Percentiles rank a stretch among this genome's conserved stretches.
Evolutionary conservation across 2,797 vertebrate genomes (phyloP).

Genomic region (Neopelma chrysocephalum): DNA sequence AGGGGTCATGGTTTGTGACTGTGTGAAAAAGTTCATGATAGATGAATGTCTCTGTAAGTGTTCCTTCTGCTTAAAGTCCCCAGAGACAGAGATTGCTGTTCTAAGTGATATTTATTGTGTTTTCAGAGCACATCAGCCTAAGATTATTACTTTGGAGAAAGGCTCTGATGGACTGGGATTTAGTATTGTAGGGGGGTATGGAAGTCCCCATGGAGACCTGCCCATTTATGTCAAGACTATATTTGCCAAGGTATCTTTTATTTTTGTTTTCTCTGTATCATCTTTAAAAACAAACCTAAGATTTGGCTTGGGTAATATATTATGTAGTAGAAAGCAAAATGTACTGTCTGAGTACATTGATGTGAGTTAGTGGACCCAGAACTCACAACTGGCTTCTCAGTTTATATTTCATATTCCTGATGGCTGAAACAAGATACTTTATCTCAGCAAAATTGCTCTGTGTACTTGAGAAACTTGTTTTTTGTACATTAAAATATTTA

Average conservation of each 20-base stretch:
- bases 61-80: slow-evolving; percentile 58
- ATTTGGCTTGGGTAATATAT: slow-evolving; percentile 36
- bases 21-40: neutral
- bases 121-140: slow-evolving; percentile 85
- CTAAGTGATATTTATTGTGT: slow-evolving; percentile 73
- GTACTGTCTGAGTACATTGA: neutral
- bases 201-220: slow-evolving; percentile 94
- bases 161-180: slow-evolving; percentile 93
- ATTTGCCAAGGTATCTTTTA: slow-evolving; percentile 89
- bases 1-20: neutral
- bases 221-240: slow-evolving; percentile 98
- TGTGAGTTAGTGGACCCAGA: neutral
- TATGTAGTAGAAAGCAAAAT: neutral
- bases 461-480: neutral
- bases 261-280: slow-evolving; percentile 32
- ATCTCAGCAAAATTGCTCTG: slow-evolving; percentile 15
- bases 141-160: slow-evolving; percentile 91
- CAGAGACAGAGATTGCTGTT: slow-evolving; percentile 23
- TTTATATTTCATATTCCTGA: neutral
- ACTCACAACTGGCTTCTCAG: neutral
- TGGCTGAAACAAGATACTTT: slow-evolving; percentile 5
- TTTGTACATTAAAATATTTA: slow-evolving; percentile 20
- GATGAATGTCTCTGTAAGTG: neutral
- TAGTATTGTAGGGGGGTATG: slow-evolving; percentile 94
- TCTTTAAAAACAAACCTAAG: slow-evolving; percentile 14